Evolutionary conservation across 1,140 invertebrate species (phyloP).

Genomic region (Drosophila athabasca): DNA sequence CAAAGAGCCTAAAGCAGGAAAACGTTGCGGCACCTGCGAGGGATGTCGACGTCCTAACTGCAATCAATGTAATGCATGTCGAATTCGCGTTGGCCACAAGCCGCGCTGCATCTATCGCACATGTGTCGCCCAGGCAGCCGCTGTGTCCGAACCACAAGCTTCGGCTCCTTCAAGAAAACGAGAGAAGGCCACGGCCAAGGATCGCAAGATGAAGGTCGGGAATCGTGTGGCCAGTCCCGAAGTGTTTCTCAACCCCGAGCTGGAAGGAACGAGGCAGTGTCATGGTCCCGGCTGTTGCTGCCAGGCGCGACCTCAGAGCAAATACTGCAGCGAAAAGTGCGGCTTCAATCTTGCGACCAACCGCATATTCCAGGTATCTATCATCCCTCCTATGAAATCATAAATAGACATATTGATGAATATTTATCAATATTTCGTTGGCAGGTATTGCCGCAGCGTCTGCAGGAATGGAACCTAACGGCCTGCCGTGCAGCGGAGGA

Average conservation of each 20-base stretch:
- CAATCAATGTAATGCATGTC: conserved; percentile 90
- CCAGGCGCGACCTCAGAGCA: conserved; percentile 91
- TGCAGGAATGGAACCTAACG: conserved; percentile 97
- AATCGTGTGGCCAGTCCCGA: conserved; percentile 85
- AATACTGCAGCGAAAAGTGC: conserved; percentile 98
- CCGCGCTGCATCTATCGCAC: conserved; percentile 87
- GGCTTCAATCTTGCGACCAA: conserved; percentile 95
- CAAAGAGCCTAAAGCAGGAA: conserved; percentile 53
- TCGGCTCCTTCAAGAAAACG: conserved; percentile 45
- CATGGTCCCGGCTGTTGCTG: conserved; percentile 94
- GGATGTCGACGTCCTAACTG: conserved; percentile 94
- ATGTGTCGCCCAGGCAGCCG: conserved; percentile 50
- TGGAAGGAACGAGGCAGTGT: conserved; percentile 89
- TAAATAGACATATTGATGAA: conserved; percentile 72
- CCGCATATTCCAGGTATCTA: conserved; percentile 88
- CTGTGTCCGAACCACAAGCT: conserved; percentile 10
- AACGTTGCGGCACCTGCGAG: conserved; percentile 92
- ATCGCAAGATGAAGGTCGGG: conserved; percentile 78
- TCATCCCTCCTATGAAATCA: conserved; percentile 15
- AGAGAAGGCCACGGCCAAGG: conserved; percentile 61
- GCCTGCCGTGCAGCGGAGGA: conserved; percentile 93
- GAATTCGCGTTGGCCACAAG: conserved; percentile 92
- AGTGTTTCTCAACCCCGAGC: conserved; percentile 84
- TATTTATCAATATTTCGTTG: not conserved
- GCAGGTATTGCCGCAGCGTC: conserved; percentile 92